Evolutionary conservation across 2,113 vertebrate genomes (phyloP), one percentile per base, ranked within the genome.

Genomic region (Elephantulus edwardii): DNA sequence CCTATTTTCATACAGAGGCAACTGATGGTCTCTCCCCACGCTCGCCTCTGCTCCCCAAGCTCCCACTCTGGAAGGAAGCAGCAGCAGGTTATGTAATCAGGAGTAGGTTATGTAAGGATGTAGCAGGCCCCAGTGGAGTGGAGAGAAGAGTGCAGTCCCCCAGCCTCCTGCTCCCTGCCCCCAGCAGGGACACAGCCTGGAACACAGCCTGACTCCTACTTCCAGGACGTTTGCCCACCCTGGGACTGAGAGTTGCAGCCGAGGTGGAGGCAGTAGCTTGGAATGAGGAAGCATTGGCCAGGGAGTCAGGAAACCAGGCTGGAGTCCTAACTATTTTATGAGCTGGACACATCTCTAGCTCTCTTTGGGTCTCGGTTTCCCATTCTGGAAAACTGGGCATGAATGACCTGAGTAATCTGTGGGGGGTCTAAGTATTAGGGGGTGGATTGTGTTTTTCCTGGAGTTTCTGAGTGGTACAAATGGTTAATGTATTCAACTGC

Each of bases 51-150:
- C 94, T 91, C 90, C 82, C 46, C 0, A 46, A 58, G 64, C 90
- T 54, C 89, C 64, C n/a, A 19, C 81, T 68, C 66, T 6, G 76
- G 76, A 78, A 68, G 70, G 24, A 71, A 30, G 87, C 24, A 35
- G 83, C 81, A 35, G 54, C 12, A 16, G 89, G 60, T 96, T 96
- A 96, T 88, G 44, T 93, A 96, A 96, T 0, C 14, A 6, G 46
- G 70, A 91, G 80, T 19, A 8, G 64, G 83, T 97, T 96, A 96
- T 1, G 19, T 94, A 96, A 97, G 89, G 66, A 16, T 35, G 48
- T 30, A 60, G 12, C 70, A 19, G 84, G 91, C 28, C 84, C 91
- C 44, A 24, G 85, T 83, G 88, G 90, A 64, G 19, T 1, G 19
- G 64, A 44, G 81, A 75, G 81, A 62, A 12, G 8, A 8, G 71